These are phyloP conservation scores for Hydrozoanthus gracilis DNA, from an alignment of 92 coral and sea anemone genomes.

Conservation along the genomic window DNA sequence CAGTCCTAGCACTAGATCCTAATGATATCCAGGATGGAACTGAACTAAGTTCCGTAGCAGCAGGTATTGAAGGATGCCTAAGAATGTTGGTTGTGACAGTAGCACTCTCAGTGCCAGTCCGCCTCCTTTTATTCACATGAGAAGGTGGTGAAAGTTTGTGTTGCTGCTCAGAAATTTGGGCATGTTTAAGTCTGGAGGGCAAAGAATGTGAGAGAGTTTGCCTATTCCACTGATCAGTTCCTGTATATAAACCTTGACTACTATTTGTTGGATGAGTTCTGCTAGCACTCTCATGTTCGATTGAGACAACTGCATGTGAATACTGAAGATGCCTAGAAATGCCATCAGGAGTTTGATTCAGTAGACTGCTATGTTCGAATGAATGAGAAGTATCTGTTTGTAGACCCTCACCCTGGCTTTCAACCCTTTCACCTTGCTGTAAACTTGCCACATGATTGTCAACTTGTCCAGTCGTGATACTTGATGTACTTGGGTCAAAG, in stretches of 20 bases:
- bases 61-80: background rate
- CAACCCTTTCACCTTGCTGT: conserved; percentile 9
- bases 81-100: background rate
- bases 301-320: conserved; percentile 15
- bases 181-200: conserved; percentile 8
- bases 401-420: background rate
- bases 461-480: conserved; percentile 14
- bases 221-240: conserved; percentile 7
- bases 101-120: background rate
- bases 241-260: background rate
- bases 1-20: background rate
- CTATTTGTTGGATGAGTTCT: background rate
- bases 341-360: conserved; percentile 16
- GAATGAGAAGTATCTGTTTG: background rate
- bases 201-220: background rate
- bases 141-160: conserved; percentile 6
- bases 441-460: conserved; percentile 26
- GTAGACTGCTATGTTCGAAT: background rate
- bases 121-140: too few species aligned
- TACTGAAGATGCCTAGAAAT: conserved; percentile 36
- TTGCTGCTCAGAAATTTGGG: conserved; percentile 6
- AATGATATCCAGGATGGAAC: background rate
- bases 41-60: background rate
- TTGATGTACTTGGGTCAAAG: conserved; percentile 40
- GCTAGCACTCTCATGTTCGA: background rate